A percentile compares a stretch with the other conserved stretches of the same genome.
Conservation (phyloP, 1,140 invertebrate genomes). For the Babylonia areolata region DNA sequence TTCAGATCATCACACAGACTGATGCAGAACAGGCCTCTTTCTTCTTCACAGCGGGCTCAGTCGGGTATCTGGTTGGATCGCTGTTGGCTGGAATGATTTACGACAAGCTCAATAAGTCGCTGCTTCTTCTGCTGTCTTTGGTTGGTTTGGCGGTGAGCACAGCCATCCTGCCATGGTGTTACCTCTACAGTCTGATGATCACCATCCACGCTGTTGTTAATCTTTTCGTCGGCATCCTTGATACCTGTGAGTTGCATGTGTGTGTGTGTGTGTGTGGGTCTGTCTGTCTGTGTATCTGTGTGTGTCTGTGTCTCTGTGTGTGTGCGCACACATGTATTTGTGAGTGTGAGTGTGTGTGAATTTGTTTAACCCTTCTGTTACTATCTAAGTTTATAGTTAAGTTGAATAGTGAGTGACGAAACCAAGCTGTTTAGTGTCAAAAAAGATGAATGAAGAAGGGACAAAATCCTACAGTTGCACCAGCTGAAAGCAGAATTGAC, state of each 20-base stretch:
- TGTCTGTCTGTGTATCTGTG: not conserved
- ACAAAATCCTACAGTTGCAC: no score
- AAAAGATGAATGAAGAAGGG: no score
- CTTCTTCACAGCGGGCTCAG: slow-evolving; percentile 52
- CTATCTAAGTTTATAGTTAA: no score
- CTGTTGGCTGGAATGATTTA: slow-evolving; percentile 47
- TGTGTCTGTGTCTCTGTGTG: not conserved
- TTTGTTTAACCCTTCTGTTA: not conserved
- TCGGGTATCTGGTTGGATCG: slow-evolving; percentile 57
- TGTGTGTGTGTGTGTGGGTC: not conserved
- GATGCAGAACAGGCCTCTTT: slow-evolving; percentile 49
- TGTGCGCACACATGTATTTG: not conserved
- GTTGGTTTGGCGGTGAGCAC: slow-evolving; percentile 39
- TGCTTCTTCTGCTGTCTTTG: slow-evolving; percentile 34
- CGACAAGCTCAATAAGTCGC: slow-evolving; percentile 48
- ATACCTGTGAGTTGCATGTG: slow-evolving; percentile 32
- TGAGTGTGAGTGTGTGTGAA: not conserved
- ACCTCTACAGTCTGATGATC: slow-evolving; percentile 53
- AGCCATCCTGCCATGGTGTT: slow-evolving; percentile 49
- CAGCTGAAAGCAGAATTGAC: no score
- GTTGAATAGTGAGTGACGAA: no score
- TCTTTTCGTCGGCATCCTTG: slow-evolving; percentile 45
- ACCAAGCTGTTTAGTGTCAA: no score
- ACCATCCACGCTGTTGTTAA: slow-evolving; percentile 34
- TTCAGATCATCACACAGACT: slow-evolving; percentile 57